These are phyloP conservation scores for Philopotamus ludificatus DNA, from an alignment of 1,140 invertebrate species.

Conservation along the genomic window DNA sequence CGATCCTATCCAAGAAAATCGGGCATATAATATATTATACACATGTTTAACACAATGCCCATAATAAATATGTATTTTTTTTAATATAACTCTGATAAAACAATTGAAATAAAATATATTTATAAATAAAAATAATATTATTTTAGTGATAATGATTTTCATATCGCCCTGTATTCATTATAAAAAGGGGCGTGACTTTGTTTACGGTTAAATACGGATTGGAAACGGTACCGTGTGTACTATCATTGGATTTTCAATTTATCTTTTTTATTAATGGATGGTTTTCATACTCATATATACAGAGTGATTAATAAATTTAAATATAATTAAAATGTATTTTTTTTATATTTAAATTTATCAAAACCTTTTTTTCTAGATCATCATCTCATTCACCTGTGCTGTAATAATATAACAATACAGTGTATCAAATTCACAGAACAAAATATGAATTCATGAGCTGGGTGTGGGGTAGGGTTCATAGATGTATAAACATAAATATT, in stretches of 20 bases:
- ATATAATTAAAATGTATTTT: too few relatives aligned
- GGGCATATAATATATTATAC: not conserved
- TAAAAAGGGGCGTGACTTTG: not conserved
- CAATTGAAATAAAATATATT: not conserved
- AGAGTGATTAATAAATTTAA: not conserved
- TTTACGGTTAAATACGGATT: not conserved
- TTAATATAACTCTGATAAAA: not conserved
- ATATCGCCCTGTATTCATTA: not conserved
- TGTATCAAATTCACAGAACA: not conserved
- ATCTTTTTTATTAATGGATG: not conserved
- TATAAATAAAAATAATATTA: not conserved
- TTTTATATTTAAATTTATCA: too few relatives aligned
- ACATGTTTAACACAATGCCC: too few relatives aligned
- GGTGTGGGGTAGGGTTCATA: too few relatives aligned
- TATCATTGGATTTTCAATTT: not conserved
- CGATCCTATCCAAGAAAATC: not conserved
- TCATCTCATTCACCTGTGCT: not conserved
- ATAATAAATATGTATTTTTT: too few relatives aligned
- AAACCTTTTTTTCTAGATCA: too few relatives aligned
- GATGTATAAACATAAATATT: not conserved
- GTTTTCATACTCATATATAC: not conserved
- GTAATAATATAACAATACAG: not conserved
- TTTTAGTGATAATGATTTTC: not conserved
- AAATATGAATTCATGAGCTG: not conserved
- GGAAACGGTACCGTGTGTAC: not conserved